Base-by-base conservation (phyloP, 2,888 invertebrate genomes). In the Coremacera marginata region DNA sequence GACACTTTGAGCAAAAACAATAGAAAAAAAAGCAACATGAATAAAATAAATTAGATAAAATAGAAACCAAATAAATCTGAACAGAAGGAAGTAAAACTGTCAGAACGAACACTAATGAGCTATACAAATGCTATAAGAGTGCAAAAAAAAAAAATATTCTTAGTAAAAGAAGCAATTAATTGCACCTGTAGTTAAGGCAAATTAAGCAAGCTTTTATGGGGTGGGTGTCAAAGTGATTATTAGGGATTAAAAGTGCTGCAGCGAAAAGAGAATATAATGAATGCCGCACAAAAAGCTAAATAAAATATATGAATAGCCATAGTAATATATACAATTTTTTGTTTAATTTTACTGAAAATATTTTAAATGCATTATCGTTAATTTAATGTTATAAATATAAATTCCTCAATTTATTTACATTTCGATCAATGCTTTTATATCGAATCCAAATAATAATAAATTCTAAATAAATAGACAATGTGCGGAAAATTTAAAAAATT, bases 171-270 rank as follows among this genome's bases (percentile, higher is more conserved):
- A 44, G 31, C 44, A 51, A 62, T 63, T 25, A 51, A 62, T 63
- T 62, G 72, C 60, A 73, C 72, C 72, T 73, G 60, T n/a, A 62
- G 52, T 52, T 19, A 72, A 60, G 16, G 34, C 57, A n/a, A 72
- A 72, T 72, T 72, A 25, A 72, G 27, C 22, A 22, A 25, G 55
- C 8, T 37, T 31, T 2, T 44, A 11, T 44, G 22, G 37, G 22
- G 44, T 70, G 37, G 52, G 49, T 76, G 76, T 70, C 70, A 76
- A 63, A 70, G 70, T 70, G 37, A 52, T n/a, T 34, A 63, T 63
- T 3, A 11, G 16, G 22, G 22, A 63, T 31, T 27, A 63, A 63
- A 63, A 5, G 27, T 5, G 27, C 16, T 1, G 31, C n/a, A 34
- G 25, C 31, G 8, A 44, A 37, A 31, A 27, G 27, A 27, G 9